phyloP scores from a whole-genome alignment of 2,797 vertebrate genomes.

The Peromyscus eremicus region DNA sequence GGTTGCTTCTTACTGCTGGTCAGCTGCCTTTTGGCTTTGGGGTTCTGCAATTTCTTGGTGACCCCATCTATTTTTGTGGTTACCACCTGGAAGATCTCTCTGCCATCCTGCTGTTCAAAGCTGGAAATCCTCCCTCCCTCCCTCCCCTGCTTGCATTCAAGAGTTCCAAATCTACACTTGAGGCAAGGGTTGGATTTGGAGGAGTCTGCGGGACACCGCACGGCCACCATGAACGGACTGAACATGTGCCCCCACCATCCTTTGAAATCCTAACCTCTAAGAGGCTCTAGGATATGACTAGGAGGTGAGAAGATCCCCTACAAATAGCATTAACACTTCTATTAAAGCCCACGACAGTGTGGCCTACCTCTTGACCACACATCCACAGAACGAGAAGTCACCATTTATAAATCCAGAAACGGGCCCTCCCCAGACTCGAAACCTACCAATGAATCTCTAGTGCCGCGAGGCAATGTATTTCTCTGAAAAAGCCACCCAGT shows the following conservation, averaged over 20 bases:
- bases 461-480: not conserved
- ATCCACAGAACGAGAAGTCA: not conserved
- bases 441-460: not conserved
- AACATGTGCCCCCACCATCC: not conserved
- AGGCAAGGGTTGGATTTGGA: not conserved
- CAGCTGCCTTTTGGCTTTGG: not conserved
- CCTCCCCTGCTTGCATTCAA: not conserved
- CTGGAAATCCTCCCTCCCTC: too few species aligned
- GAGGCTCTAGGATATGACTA: not conserved
- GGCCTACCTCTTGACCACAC: not conserved
- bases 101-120: not conserved
- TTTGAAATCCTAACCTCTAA: not conserved
- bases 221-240: not conserved
- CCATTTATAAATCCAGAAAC: not conserved
- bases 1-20: not conserved
- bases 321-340: not conserved
- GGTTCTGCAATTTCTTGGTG: not conserved
- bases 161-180: not conserved
- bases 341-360: not conserved
- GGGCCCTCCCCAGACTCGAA: not conserved
- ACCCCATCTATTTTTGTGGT: not conserved
- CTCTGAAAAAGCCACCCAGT: not conserved
- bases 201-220: accelerated
- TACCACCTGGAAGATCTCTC: not conserved
- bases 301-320: not conserved